Evolutionary conservation across 2,113 vertebrate genomes (phyloP), one percentile per base, ranked within the genome.

Genomic region (Aviceda subcristata): DNA sequence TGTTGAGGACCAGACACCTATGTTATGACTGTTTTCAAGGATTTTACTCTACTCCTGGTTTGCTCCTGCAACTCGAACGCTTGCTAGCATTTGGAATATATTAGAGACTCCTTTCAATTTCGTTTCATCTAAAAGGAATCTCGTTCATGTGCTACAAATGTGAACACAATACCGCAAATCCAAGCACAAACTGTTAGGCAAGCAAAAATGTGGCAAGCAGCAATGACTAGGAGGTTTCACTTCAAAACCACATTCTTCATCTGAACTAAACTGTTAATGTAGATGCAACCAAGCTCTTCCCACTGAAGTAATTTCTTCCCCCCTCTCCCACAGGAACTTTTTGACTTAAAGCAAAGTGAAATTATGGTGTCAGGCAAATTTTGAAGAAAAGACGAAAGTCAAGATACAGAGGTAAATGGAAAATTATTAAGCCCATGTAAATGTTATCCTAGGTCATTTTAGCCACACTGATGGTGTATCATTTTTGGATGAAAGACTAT

Each of bases 11-110:
- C 56, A 74, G 34, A 69, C 23, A 91, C 12, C 17, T 56, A 17
- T 1, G 1, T 19, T 60, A 59, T 3, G 3, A 76, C 12, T 3
- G 2, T 9, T 83, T 55, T 55, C 1, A 2, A 84, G 27, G 18
- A 50, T 80, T 90, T 74, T 77, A 69, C 59, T 79, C 55, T 23
- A 60, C 10, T 67, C 22, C 14, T 38, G 12, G 7, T 76, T 91
- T 76, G 43, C 8, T 72, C 62, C 62, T 57, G 32, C 41, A 56
- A 67, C 36, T 23, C 12, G n/a, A 88, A 88, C 10, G 38, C 36
- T 23, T 29, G 69, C 7, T 26, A 91, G 36, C 51, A 62, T 77
- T 77, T 84, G 41, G 55, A 89, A 77, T 26, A 30, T 10, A 81
- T 69, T 30, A 69, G 24, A 89, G 29, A 74, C 7, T 68, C 16